Evolutionary conservation across 2,888 invertebrate species (phyloP), one percentile per base, ranked within the genome.

Genomic region (Acanthacorydalis orientalis): DNA sequence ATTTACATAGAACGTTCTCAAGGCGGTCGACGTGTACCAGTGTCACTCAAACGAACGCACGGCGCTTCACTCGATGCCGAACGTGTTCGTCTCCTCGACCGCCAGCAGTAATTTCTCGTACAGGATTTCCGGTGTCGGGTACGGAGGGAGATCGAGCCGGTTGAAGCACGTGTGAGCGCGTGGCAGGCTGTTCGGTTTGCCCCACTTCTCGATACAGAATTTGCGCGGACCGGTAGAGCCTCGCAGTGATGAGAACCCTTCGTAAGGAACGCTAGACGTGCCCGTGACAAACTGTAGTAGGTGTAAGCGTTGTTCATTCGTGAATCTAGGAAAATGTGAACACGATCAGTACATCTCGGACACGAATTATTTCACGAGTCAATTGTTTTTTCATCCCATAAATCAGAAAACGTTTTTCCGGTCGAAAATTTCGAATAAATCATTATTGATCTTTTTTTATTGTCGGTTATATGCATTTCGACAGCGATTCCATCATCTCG

Each of bases 151-250:
- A 69, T 97, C 96, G 57, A 97, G 74, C 16, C 96, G 77, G 72
- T 97, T 97, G 74, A 97, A 97, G 70, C 96, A 97, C 4, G 96
- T 96, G 68, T 97, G 96, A 1, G 96, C 95, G 54, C 93, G 78
- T 31, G 93, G 95, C 57, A 95, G 74, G 57, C 91, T 90, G 64
- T 91, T 89, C 33, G 88, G 84, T 62, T 90, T 86, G 52, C 95
- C 95, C 93, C 93, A 95, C 63, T 93, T 92, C 67, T 96, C 95
- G 57, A 95, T 87, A 69, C 93, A 95, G 71, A 95, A 96, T 57
- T 92, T 85, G 12, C 95, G 75, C 35, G 93, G 93, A 1, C 96
- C 96, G 41, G 92, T 93, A 7, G 91, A 92, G 48, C 97, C 97
- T 39, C 96, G 75, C 49, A 97, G 69, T 2, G 95, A 95, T 0